Evolutionary conservation across 2,888 invertebrate species (phyloP).

Genomic region (Trissolcus japonicus): DNA sequence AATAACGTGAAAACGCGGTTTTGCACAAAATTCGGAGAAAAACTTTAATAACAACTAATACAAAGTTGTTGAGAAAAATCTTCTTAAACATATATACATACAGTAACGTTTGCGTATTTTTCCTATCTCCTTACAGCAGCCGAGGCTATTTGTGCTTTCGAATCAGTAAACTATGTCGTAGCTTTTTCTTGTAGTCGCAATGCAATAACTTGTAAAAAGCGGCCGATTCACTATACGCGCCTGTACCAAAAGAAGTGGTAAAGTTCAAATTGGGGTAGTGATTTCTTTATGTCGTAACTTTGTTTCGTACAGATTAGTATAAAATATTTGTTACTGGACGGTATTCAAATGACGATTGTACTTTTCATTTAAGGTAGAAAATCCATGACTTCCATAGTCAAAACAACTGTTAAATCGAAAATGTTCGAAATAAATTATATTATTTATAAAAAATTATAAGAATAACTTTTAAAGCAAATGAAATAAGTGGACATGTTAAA

Average conservation of each 20-base stretch:
- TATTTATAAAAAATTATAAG: too few species aligned
- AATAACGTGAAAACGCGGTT: conserved; percentile 26
- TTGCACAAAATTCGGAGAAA: conserved; percentile 38
- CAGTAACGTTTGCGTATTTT: conserved; percentile 35
- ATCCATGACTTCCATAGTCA: too few species aligned
- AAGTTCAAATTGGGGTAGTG: too few species aligned
- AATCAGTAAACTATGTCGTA: conserved; percentile 54
- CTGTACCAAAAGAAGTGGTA: conserved; percentile 15
- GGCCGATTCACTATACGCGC: background rate
- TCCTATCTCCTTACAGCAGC: conserved; percentile 44
- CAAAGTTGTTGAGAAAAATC: conserved; percentile 53
- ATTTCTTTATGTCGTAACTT: background rate
- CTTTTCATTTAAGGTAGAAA: too few species aligned
- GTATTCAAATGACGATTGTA: too few species aligned
- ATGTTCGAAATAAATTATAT: too few species aligned
- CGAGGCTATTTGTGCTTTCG: conserved; percentile 50
- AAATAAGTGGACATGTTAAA: too few species aligned
- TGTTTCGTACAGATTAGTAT: background rate
- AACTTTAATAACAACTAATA: conserved; percentile 35
- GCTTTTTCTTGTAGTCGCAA: conserved; percentile 53
- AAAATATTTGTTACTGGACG: background rate
- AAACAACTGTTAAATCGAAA: too few species aligned
- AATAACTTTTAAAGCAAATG: too few species aligned
- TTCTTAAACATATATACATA: conserved; percentile 53
- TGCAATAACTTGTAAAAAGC: conserved; percentile 54